Evolutionary conservation across 2,797 vertebrate genomes (phyloP).

Genomic region (Lateolabrax maculatus): DNA sequence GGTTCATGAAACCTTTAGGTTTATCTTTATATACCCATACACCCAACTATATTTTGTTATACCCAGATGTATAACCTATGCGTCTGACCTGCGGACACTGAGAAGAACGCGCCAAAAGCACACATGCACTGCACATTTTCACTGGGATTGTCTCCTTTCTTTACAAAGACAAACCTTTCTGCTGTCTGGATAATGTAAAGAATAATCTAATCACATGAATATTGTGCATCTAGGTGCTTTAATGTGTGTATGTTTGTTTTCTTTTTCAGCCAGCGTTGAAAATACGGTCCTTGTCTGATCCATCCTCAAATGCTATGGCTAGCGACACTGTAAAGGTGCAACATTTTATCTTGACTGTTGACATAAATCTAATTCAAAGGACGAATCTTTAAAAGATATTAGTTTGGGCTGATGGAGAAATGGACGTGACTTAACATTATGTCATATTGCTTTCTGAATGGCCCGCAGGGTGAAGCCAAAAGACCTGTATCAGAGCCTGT

Average conservation of each 20-base stretch:
- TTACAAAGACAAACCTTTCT: neutral
- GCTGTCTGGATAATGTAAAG: neutral
- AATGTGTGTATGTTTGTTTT: neutral
- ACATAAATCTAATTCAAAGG: neutral
- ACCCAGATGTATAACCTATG: neutral
- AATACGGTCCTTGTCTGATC: conserved; percentile 65
- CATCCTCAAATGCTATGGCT: conserved; percentile 10
- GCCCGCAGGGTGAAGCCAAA: conserved; percentile 22
- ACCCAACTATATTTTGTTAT: neutral
- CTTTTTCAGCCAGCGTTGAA: conserved; percentile 40
- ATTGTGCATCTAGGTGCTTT: neutral
- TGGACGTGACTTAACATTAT: neutral
- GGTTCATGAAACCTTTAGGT: neutral
- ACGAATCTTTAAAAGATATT: neutral
- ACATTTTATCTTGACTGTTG: neutral
- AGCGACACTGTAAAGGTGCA: conserved; percentile 35
- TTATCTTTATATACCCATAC: neutral
- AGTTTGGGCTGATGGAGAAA: neutral
- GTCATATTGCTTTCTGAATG: conserved; percentile 27
- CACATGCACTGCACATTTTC: neutral
- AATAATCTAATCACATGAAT: neutral
- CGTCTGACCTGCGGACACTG: neutral
- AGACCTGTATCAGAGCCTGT: conserved; percentile 59
- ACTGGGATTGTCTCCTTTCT: neutral
- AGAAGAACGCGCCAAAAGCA: neutral